Base-by-base conservation (phyloP, 2,888 invertebrate genomes). In the Nymphalis urticae region DNA sequence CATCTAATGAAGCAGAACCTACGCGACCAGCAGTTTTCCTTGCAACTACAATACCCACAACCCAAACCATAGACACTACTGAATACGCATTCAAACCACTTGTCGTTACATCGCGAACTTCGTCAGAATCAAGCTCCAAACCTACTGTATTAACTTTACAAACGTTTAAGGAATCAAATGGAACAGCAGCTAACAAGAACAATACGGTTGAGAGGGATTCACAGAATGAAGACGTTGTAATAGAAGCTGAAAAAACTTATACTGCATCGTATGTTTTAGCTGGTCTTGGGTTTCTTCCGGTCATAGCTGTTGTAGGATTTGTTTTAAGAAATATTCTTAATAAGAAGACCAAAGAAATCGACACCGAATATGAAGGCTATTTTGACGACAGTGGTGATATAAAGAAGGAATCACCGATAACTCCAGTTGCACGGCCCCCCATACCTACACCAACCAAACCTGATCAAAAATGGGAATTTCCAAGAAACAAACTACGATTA, bases 401-500 rank as follows among this genome's bases (percentile, higher is more conserved):
- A 42, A 93, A 93, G 73, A 93, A 93, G 66, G 93, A 93, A 71
- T 89, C 92, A 13, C 91, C 90, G 4, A 91, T 93, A 68, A 93
- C 93, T 21, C 92, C 93, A 47, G 93, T 94, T 21, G 94, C 94
- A 62, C 89, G 94, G 70, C 92, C 94, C n/a, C 93, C 94, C 16
- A 77, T 93, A 71, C 93, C 93, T 0, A 87, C 93, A 21, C 92
- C 92, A 4, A 82, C 92, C 2, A 93, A 94, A 76, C 94, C 94
- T 54, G 94, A 94, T 75, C 93, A 93, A 62, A 93, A 94, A 79
- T 95, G 95, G 94, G 97, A 97, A 82, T 97, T 97, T 80, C 96
- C 97, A 0, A 93, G 97, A 73, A 95, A 95, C 73, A 96, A 96
- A 78, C 92, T 97, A 60, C 93, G 96, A 54, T 89, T 97, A 66